Percentiles rank a stretch among this genome's conserved stretches.
These are phyloP conservation scores for Tyto alba DNA, from an alignment of 2,113 vertebrate species.

Conservation along the genomic window DNA sequence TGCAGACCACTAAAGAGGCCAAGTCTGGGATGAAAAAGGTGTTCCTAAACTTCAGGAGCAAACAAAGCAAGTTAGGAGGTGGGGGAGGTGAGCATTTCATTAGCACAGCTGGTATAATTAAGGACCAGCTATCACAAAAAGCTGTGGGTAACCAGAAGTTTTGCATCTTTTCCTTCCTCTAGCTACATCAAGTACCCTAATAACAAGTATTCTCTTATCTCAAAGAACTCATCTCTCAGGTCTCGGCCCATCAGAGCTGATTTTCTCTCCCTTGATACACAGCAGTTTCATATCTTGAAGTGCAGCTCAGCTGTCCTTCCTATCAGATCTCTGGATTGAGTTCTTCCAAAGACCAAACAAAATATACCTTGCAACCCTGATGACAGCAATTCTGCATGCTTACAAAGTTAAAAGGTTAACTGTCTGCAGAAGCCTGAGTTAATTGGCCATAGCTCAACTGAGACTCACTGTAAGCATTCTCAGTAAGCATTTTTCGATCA, in stretches of 20 bases:
- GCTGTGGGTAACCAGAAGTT: background rate
- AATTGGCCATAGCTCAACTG: background rate
- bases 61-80: background rate
- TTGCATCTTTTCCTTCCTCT: background rate
- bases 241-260: background rate
- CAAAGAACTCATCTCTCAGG: background rate
- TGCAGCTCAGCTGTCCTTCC: background rate
- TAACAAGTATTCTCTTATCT: background rate
- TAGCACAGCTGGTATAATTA: background rate
- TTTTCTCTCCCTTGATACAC: background rate
- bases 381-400: background rate
- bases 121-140: background rate
- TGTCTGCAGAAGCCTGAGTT: background rate
- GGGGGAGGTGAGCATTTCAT: background rate
- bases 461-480: background rate
- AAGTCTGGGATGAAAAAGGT: background rate
- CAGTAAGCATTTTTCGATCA: background rate
- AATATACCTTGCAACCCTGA: background rate
- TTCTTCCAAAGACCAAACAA: background rate
- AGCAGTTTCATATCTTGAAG: background rate
- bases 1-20: background rate
- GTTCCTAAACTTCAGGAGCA: background rate
- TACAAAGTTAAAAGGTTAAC: background rate
- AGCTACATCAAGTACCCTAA: background rate
- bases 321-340: background rate